Percentiles rank a stretch among this genome's conserved stretches.
Conservation (phyloP, 2,113 vertebrate genomes). For the Pseudorasbora parva region DNA sequence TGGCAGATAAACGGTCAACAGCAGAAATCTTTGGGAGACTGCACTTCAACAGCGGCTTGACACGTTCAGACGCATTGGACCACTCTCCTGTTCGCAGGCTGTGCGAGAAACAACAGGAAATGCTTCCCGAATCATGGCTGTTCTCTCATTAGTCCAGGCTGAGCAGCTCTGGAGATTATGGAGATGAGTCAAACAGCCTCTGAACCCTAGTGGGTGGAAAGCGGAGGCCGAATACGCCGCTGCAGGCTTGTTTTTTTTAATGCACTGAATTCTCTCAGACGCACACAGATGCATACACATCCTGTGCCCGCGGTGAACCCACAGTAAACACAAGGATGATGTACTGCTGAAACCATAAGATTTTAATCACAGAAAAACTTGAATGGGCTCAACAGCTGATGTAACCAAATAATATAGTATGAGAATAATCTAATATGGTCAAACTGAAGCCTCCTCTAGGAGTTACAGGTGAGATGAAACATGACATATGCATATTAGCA, state of each 20-base stretch:
- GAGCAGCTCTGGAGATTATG: constrained; percentile 55
- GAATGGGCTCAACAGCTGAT: neutral
- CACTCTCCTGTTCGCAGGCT: neutral
- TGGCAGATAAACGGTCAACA: neutral
- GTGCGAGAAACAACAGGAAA: constrained; percentile 61
- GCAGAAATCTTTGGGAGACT: neutral
- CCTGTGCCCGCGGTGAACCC: neutral
- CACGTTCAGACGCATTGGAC: neutral
- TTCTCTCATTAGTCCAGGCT: constrained; percentile 66
- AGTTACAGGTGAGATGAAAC: no score
- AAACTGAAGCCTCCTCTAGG: neutral
- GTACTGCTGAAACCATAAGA: neutral
- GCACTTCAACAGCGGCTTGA: constrained; percentile 9
- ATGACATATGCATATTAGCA: no score
- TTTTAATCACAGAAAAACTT: neutral
- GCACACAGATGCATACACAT: neutral
- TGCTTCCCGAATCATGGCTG: constrained; percentile 58
- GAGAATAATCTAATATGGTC: neutral
- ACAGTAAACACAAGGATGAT: neutral
- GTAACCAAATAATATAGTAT: neutral
- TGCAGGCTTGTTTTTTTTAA: constrained; percentile 56
- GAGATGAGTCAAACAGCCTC: constrained; percentile 68
- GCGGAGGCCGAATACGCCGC: constrained; percentile 49
- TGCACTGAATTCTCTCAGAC: constrained; percentile 34
- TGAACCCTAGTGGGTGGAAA: constrained; percentile 69